phyloP scores from a whole-genome alignment of 1,140 invertebrate genomes.

The Pollicipes pollicipes region DNA sequence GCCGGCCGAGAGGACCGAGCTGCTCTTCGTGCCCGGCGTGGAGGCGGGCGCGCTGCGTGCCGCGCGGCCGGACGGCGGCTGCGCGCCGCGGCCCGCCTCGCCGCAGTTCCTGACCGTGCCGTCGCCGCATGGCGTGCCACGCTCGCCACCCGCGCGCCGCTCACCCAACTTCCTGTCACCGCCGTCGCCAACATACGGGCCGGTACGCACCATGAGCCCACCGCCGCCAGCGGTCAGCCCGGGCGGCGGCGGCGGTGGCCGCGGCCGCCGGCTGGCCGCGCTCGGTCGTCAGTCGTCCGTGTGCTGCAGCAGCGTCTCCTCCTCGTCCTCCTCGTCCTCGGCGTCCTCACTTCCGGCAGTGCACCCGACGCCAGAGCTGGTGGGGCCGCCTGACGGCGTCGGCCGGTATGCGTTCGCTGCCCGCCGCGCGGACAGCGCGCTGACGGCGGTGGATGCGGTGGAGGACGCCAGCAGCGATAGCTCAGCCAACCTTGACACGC shows the following conservation, averaged over 20 bases:
- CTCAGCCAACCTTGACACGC: too few relatives aligned
- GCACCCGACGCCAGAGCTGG: background rate
- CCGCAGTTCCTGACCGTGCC: constrained; percentile 3
- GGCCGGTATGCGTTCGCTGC: too few relatives aligned
- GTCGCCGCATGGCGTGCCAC: background rate
- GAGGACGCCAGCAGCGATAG: background rate
- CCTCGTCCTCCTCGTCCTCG: background rate
- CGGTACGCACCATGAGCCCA: background rate
- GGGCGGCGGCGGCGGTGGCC: too few relatives aligned
- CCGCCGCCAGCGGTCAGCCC: background rate
- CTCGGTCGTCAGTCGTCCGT: background rate
- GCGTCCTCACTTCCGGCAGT: background rate
- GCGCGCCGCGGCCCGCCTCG: background rate
- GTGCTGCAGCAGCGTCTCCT: background rate
- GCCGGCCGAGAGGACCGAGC: background rate
- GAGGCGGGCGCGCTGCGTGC: background rate
- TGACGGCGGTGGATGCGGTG: background rate
- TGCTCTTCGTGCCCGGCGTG: background rate
- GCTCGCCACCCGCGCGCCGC: background rate
- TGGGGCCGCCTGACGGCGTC: too few relatives aligned
- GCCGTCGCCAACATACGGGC: background rate
- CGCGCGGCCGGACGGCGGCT: background rate
- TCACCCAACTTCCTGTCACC: background rate
- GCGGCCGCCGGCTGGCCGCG: background rate
- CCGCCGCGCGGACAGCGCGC: background rate